phyloP scores from a whole-genome alignment of 2,113 vertebrate genomes.

The Elgaria multicarinata region DNA sequence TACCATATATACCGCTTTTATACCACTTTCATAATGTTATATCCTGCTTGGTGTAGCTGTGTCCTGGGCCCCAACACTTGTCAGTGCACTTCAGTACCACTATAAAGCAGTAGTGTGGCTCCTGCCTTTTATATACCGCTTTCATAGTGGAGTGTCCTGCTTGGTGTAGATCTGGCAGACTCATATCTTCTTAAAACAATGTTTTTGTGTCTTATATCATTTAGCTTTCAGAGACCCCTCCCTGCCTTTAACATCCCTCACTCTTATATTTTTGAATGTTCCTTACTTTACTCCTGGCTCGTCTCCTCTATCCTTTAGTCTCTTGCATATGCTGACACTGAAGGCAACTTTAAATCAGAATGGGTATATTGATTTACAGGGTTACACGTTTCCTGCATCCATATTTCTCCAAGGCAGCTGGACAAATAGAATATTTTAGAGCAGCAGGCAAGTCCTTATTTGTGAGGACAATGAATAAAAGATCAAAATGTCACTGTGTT shows the following conservation, averaged over 20 bases:
- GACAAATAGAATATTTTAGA: conserved; percentile 18
- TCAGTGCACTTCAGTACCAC: no score
- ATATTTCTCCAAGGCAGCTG: conserved; percentile 22
- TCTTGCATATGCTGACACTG: conserved; percentile 22
- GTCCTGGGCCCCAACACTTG: no score
- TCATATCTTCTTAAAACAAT: background rate
- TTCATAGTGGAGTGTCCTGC: no score
- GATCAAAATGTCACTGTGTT: conserved; percentile 15
- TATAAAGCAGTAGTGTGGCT: no score
- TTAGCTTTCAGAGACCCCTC: background rate
- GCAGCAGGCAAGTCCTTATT: background rate
- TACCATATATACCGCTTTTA: no score
- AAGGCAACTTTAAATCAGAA: conserved; percentile 32
- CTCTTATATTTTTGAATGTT: background rate
- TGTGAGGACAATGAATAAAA: conserved; percentile 35
- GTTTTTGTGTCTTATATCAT: background rate
- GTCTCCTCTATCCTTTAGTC: background rate
- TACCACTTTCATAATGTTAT: no score
- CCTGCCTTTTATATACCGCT: no score
- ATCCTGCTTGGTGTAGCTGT: no score
- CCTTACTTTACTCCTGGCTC: background rate
- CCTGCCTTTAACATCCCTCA: background rate
- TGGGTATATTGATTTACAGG: background rate
- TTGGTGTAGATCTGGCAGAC: no score
- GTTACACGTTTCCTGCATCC: conserved; percentile 29